Conservation (phyloP, 2,888 invertebrate genomes). For the Microdon myrmicae region DNA sequence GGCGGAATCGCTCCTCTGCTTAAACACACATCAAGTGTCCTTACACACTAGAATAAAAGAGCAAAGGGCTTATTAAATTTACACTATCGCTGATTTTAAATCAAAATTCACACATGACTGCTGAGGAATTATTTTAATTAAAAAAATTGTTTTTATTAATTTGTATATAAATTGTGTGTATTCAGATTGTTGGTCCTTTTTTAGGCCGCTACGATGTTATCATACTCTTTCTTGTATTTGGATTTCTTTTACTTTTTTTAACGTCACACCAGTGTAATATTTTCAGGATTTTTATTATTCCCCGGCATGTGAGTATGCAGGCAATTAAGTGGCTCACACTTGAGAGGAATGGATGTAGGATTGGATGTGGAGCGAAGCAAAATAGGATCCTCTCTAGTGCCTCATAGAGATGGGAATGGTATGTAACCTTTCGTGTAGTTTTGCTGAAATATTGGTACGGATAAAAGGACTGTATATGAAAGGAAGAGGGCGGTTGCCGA, state of each 20-base stretch:
- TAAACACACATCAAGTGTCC: slow-evolving; percentile 48
- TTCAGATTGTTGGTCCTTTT: slow-evolving; percentile 12
- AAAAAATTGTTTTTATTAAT: slow-evolving; percentile 34
- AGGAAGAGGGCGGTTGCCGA: too few relatives aligned
- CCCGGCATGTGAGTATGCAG: slow-evolving; percentile 29
- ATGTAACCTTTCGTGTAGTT: too few relatives aligned
- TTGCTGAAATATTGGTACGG: too few relatives aligned
- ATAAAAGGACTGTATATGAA: too few relatives aligned
- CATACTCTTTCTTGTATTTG: slow-evolving; percentile 39
- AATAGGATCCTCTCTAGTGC: too few relatives aligned
- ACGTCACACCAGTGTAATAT: slow-evolving; percentile 13
- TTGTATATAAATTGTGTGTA: slow-evolving; percentile 14
- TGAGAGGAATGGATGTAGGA: slow-evolving; percentile 33
- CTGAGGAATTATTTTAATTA: slow-evolving; percentile 48
- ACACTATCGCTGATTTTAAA: slow-evolving; percentile 50
- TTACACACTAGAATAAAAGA: slow-evolving; percentile 45
- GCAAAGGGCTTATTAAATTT: slow-evolving; percentile 50
- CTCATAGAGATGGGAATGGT: too few relatives aligned
- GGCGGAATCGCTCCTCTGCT: slow-evolving; percentile 20
- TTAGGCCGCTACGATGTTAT: too few relatives aligned
- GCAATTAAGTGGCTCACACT: slow-evolving; percentile 41
- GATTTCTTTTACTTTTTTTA: slow-evolving; percentile 12
- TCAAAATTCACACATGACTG: slow-evolving; percentile 50
- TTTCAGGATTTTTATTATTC: slow-evolving; percentile 18
- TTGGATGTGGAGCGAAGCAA: slow-evolving; percentile 40